Percentiles rank a stretch among this genome's conserved stretches.
Conservation (phyloP, 2,113 vertebrate genomes). For the Actinemys pallida region DNA sequence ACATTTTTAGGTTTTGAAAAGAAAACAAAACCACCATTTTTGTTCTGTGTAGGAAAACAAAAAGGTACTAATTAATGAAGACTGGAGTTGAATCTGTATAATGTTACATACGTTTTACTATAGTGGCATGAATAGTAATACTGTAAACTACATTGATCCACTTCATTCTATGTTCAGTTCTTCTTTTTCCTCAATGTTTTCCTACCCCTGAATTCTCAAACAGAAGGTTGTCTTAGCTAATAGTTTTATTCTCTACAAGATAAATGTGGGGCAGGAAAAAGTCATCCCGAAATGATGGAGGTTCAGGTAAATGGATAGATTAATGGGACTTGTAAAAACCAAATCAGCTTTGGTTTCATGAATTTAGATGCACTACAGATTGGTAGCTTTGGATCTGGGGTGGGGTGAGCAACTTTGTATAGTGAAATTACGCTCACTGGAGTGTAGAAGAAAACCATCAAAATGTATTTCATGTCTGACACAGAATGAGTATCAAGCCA, state of each 20-base stretch:
- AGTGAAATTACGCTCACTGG: not conserved
- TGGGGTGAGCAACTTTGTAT: not conserved
- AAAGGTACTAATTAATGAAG: not conserved
- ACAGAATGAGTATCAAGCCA: not conserved
- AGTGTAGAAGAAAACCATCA: conserved; percentile 30
- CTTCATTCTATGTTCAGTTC: not conserved
- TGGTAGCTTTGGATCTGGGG: not conserved
- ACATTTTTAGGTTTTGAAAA: not conserved
- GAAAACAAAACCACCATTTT: not conserved
- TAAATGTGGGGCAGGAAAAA: not conserved
- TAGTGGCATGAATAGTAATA: not conserved
- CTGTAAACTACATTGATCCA: not conserved
- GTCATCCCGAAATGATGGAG: not conserved
- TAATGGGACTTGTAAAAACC: conserved; percentile 1
- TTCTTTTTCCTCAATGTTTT: not conserved
- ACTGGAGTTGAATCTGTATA: not conserved
- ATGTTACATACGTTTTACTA: not conserved
- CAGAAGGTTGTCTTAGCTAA: not conserved
- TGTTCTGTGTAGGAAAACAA: not conserved
- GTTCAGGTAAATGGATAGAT: not conserved
- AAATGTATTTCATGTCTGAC: conserved; percentile 23
- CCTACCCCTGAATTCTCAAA: not conserved
- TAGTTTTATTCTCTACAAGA: not conserved
- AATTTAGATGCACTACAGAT: not conserved
- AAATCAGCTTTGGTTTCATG: conserved; percentile 30